These are phyloP conservation scores for Choloepus didactylus DNA, from an alignment of 2,797 vertebrate genomes.

Conservation along the genomic window DNA sequence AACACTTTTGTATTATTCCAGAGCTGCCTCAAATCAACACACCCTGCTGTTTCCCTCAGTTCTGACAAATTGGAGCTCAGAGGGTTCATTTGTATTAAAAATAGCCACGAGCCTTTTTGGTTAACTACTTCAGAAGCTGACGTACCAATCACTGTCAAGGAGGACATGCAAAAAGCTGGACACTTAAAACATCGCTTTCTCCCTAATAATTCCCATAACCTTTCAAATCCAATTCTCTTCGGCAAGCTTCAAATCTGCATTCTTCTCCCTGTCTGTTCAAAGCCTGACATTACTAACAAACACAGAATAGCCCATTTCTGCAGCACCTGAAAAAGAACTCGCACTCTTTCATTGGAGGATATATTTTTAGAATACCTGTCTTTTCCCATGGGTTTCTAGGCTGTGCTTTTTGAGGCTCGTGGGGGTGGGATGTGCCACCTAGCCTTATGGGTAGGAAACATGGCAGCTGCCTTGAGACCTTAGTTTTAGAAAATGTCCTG, in stretches of 20 bases:
- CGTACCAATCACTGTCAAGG: not conserved
- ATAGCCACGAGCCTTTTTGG: conserved; percentile 15
- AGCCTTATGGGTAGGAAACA: not conserved
- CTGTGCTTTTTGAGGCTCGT: conserved; percentile 5
- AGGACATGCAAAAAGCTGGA: not conserved
- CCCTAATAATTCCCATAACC: not conserved
- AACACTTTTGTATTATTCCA: not conserved
- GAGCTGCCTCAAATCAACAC: not conserved
- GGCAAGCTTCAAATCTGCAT: conserved; percentile 28
- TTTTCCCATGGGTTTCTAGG: not conserved
- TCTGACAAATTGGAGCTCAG: not conserved
- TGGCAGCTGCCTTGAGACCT: not conserved
- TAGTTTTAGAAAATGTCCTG: not conserved
- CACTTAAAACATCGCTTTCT: not conserved
- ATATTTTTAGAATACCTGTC: conserved; percentile 35
- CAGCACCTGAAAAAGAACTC: not conserved
- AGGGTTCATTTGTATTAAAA: conserved; percentile 43
- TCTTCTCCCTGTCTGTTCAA: conserved; percentile 27
- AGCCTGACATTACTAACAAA: not conserved
- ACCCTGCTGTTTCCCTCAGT: not conserved
- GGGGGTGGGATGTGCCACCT: not conserved
- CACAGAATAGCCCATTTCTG: not conserved
- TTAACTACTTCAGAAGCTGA: conserved; percentile 31
- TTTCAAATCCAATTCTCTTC: conserved; percentile 8
- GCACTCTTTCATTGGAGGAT: not conserved